Conservation (phyloP, 2,113 vertebrate genomes). For the Calonectris borealis region DNA sequence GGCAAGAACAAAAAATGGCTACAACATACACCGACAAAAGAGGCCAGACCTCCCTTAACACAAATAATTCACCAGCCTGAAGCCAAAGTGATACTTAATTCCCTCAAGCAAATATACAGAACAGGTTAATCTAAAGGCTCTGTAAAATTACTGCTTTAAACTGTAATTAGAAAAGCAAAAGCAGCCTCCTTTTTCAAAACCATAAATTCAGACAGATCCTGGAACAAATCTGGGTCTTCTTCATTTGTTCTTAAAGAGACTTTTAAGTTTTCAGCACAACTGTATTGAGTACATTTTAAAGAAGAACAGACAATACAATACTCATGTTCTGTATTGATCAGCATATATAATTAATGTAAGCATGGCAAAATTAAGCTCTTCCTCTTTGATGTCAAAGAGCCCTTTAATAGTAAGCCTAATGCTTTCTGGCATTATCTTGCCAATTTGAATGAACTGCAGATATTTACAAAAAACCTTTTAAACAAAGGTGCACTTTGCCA, state of each 20-base stretch:
- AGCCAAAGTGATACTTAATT: not conserved
- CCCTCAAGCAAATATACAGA: not conserved
- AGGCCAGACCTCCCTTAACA: not conserved
- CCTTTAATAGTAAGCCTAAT: not conserved
- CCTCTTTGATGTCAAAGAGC: not conserved
- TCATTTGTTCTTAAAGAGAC: not conserved
- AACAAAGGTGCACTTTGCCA: not conserved
- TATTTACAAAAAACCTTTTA: not conserved
- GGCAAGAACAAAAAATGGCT: not conserved
- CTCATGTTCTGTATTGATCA: not conserved
- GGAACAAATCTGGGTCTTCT: not conserved
- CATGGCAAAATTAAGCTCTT: not conserved
- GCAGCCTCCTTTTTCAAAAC: not conserved
- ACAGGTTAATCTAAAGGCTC: not conserved
- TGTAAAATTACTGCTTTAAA: not conserved
- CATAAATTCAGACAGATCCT: not conserved
- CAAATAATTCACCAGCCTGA: not conserved
- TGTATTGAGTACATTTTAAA: not conserved
- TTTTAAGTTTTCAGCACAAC: not conserved
- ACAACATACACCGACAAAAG: not conserved
- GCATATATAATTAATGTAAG: not conserved
- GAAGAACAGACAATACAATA: not conserved
- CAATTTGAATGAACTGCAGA: not conserved
- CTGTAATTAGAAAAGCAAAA: not conserved
- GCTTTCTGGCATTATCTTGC: not conserved